phyloP scores from a whole-genome alignment of 2,113 vertebrate genomes.

The Camelus bactrianus region DNA sequence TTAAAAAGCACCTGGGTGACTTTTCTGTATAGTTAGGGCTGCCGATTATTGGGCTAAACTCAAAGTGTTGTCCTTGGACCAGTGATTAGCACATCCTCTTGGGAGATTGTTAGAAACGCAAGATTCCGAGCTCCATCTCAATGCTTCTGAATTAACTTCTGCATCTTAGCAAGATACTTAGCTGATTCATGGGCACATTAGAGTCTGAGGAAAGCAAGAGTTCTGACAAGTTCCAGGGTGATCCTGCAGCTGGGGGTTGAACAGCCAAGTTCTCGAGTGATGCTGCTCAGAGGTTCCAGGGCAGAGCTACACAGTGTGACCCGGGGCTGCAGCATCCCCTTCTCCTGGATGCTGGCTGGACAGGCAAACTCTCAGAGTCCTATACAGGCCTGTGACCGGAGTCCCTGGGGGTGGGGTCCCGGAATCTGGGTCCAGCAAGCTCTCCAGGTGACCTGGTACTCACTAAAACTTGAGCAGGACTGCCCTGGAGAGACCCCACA shows the following conservation, averaged over 20 bases:
- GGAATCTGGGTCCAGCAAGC: background rate
- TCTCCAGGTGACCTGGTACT: background rate
- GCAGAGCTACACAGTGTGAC: background rate
- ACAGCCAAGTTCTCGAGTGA: fast-evolving
- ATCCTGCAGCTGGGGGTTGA: fast-evolving
- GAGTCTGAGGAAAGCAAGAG: background rate
- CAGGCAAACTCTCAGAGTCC: background rate
- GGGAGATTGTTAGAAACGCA: constrained; percentile 13
- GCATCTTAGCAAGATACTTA: background rate
- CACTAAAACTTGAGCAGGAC: background rate
- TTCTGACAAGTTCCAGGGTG: background rate
- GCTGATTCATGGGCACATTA: background rate
- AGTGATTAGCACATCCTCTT: background rate
- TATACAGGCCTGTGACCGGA: background rate
- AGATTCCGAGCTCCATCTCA: background rate
- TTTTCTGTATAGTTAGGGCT: background rate
- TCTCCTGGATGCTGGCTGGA: background rate
- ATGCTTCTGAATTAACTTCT: background rate
- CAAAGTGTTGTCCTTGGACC: background rate
- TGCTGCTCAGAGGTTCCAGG: background rate
- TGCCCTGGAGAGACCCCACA: background rate
- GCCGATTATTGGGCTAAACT: background rate
- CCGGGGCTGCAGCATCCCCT: fast-evolving
- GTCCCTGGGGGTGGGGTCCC: background rate
- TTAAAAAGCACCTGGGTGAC: background rate